Base-by-base conservation (phyloP, 2,888 invertebrate species). In the Synergus japonicus region DNA sequence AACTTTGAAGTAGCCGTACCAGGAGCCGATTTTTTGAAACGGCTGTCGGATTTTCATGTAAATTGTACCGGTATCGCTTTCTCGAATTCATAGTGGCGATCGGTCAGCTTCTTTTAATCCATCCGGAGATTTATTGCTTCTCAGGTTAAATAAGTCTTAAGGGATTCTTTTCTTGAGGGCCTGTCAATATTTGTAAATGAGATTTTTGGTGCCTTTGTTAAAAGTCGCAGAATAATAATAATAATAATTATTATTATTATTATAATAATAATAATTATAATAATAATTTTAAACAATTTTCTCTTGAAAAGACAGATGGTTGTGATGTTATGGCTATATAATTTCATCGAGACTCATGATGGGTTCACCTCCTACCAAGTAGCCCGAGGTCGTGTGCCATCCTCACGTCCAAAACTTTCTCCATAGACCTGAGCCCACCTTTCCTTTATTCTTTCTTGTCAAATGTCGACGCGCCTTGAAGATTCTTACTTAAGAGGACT, bases 1-100 rank as follows among this genome's bases (percentile, higher is more conserved):
- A 90, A 87, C 86, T 89, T 89, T 89, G 88, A 89, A 86, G 87
- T 88, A 87, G 86, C 88, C 88, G 87, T 85, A 83, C 78, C 78
- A 46, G 63, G 22, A 43, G 22, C 13, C 44, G 37, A 18, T 60
- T 46, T 84, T 85, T 85, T 73, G 80, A 79, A 79, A 85, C 83
- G 85, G 80, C 82, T 83, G 88, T 84, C 84, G 83, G 83, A 85
- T 84, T 83, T 82, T 78, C 79, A 73, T 73, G 73, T 54, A 73
- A 73, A 54, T 73, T 73, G 69, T 18, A 44, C 46, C 69, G 29
- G 69, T 15, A 69, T 64, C 64, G 41, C 9, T 29, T 69, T 69
- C 46, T n/a, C 37, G 29, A 49, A 37, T 73, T 54, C 49, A 37
- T 37, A 73, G 49, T 73, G 37, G 37, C 73, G 49, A 73, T 73